Base-by-base conservation (phyloP, 2,888 invertebrate species). In the Sicus ferrugineus region DNA sequence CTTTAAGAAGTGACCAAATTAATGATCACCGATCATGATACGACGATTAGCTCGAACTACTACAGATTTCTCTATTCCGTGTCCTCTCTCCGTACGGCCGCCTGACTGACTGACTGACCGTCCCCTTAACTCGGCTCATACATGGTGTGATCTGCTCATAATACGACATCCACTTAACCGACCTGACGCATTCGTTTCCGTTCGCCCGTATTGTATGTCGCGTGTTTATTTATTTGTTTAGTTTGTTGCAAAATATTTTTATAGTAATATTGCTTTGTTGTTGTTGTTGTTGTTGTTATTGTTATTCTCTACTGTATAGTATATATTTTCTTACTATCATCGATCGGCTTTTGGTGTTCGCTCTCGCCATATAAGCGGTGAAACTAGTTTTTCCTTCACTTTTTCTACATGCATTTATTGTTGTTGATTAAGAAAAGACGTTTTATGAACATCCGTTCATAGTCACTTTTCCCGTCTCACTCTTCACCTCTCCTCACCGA, bases 111-210 rank as follows among this genome's bases (percentile, higher is more conserved):
- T 42, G 42, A 4, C 42, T n/a, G 42, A 42, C n/a, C 9, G 19
- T n/a, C n/a, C n/a, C n/a, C n/a, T n/a, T n/a, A n/a, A n/a, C n/a
- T n/a, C n/a, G n/a, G n/a, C n/a, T n/a, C 3, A 19, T 50, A 19
- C n/a, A n/a, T 21, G 50, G 7, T 11, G 26, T 6, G 21, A 54
- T 54, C 54, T n/a, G n/a, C 11, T 16, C 28, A 28, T 28, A 16
- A 26, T 16, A 23, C 56, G 56, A 26, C 28, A 52, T 42, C 4
- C 42, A n/a, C 4, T n/a, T 68, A 71, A 74, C 74, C 74, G 73
- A 73, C 74, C 72, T 74, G 73, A 72, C 73, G 75, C 73, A 72
- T 73, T 74, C 74, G 72, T 74, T 75, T 75, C 75, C 75, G 73
- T 71, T 73, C 71, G 68, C 68, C 48, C 64, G 46, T 62, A 58